These are phyloP conservation scores for Trimorus sp. DNA, from an alignment of 2,888 invertebrate species.

Conservation along the genomic window DNA sequence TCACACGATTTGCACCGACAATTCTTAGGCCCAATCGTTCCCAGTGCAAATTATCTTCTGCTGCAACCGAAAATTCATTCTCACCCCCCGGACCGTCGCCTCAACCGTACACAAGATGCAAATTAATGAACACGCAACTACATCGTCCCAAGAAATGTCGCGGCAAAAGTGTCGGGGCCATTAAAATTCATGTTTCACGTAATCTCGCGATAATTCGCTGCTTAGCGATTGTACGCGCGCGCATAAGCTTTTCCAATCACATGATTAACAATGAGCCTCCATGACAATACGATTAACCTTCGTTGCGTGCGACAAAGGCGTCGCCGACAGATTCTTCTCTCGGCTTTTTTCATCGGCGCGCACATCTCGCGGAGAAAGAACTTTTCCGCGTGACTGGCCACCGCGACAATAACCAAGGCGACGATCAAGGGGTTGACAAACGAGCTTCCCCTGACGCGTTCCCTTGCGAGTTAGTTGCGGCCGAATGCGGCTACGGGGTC, in stretches of 20 bases:
- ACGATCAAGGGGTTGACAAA: conserved; percentile 68
- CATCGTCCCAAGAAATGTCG: conserved; percentile 5
- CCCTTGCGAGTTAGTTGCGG: conserved; percentile 64
- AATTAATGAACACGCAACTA: conserved; percentile 40
- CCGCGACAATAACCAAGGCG: conserved; percentile 68
- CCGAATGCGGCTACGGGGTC: conserved; percentile 70
- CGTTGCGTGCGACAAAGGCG: conserved; percentile 45
- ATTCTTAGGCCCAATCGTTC: background rate
- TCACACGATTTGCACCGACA: no score
- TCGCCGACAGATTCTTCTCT: conserved; percentile 43
- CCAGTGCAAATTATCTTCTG: background rate
- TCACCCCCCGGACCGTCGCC: no score
- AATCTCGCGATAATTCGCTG: conserved; percentile 45
- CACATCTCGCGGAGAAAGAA: conserved; percentile 63
- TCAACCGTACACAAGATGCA: conserved; percentile 5
- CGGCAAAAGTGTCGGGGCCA: conserved; percentile 18
- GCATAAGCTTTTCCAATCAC: conserved; percentile 60
- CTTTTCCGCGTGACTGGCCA: conserved; percentile 68
- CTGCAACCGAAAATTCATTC: background rate
- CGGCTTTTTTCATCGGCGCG: conserved; percentile 24
- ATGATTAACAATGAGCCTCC: conserved; percentile 53
- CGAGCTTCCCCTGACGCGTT: conserved; percentile 50
- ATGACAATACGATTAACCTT: conserved; percentile 62
- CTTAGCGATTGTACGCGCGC: conserved; percentile 34
- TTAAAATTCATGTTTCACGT: conserved; percentile 59